phyloP scores from a whole-genome alignment of 2,888 invertebrate species.

The Lottia scabra region DNA sequence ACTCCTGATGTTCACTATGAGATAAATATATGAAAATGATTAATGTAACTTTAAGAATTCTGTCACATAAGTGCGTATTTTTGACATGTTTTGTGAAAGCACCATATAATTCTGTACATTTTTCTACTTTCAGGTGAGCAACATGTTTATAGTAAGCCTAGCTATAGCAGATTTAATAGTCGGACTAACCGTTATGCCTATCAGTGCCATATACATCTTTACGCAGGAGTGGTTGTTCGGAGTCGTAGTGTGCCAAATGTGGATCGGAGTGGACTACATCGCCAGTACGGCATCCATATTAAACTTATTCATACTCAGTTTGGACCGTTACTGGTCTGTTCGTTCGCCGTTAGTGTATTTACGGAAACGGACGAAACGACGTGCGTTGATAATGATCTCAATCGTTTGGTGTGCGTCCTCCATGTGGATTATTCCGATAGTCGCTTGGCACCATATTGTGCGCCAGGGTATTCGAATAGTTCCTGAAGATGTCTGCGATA shows the following conservation, averaged over 20 bases:
- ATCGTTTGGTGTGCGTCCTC: slow-evolving; percentile 71
- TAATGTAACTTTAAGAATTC: too few species aligned
- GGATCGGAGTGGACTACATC: slow-evolving; percentile 74
- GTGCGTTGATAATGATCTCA: slow-evolving; percentile 72
- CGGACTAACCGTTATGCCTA: slow-evolving; percentile 72
- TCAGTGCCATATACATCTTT: slow-evolving; percentile 71
- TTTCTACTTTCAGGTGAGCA: slow-evolving; percentile 70
- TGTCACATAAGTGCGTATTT: too few species aligned
- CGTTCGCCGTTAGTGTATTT: slow-evolving; percentile 72
- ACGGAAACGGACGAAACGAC: slow-evolving; percentile 70
- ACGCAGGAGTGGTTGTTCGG: slow-evolving; percentile 71
- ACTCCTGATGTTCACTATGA: too few species aligned
- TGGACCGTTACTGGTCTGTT: slow-evolving; percentile 72
- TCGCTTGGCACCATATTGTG: slow-evolving; percentile 70
- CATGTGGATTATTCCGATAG: slow-evolving; percentile 72
- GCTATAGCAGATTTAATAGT: slow-evolving; percentile 72
- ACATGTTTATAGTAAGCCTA: slow-evolving; percentile 73
- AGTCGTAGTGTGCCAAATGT: slow-evolving; percentile 72
- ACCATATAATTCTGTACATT: neutral
- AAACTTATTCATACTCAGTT: slow-evolving; percentile 72
- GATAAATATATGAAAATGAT: too few species aligned
- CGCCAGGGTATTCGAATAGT: slow-evolving; percentile 59
- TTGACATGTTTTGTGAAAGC: too few species aligned
- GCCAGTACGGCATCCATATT: slow-evolving; percentile 75
- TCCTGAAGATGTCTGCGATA: slow-evolving; percentile 69